Base-by-base conservation (phyloP, 1,140 invertebrate genomes). In the Lamellibrachia luymesi region DNA sequence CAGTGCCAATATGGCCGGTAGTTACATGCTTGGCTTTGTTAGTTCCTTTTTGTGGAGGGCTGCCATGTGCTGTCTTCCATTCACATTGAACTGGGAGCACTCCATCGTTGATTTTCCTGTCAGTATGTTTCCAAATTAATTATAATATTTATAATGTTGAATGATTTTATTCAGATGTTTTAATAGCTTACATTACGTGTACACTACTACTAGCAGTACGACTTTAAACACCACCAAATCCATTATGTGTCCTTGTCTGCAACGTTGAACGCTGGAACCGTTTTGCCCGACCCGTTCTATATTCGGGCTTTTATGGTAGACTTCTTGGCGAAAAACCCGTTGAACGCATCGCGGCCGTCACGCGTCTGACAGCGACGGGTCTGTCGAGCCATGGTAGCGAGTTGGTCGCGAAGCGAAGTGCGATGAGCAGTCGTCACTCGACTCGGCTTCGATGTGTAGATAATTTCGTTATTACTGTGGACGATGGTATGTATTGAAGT, bases 401-500 rank as follows among this genome's bases (percentile, higher is more conserved):
- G 64, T 80, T 80, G 2, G 64, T 22, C 64, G 64, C 64, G 64
- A 80, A 80, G 64, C 64, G 13, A 80, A 80, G 64, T 80, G 8
- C 8, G 64, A 80, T 80, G 64, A 80, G 13, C 64, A 17, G 5
- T 80, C 25, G 64, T 80, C 64, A 80, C 64, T 6, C 64, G 64
- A 80, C 64, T 80, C 64, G 64, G 64, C 64, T 80, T 80, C 64
- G 64, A 80, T 80, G 64, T 80, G 64, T 80, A 2, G 25, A 80
- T 80, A 80, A 17, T 80, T 80, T 80, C 64, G 64, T 10, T 80
- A 80, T 22, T 80, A 22, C 64, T 80, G 13, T 80, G 64, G 64
- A 80, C 64, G 64, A 80, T 80, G 64, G 64, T 80, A 80, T 22
- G 64, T 80, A 80, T 80, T 80, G 64, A 80, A 80, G 64, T 80